phyloP scores from a whole-genome alignment of 30 jellyfish, hydroid and myxozoan species.

The Pseudorhiza aurosa region DNA sequence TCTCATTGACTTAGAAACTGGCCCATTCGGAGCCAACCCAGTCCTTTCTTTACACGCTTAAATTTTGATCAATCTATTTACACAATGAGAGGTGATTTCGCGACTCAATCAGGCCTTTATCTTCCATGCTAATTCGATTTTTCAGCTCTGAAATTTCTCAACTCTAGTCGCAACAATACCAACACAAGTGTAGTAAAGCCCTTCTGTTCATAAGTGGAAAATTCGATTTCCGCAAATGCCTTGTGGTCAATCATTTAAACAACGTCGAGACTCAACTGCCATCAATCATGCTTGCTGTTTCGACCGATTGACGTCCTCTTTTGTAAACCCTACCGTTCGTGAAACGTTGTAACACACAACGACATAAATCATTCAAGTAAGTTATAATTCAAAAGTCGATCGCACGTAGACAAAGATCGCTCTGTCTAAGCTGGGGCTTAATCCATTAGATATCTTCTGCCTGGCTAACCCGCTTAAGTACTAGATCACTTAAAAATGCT shows the following conservation, averaged over 20 bases:
- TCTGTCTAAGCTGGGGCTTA: too few species aligned
- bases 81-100: background rate
- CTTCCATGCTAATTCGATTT: background rate
- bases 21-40: too few species aligned
- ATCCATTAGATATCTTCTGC: too few species aligned
- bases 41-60: too few species aligned
- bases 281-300: background rate
- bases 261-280: background rate
- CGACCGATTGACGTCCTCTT: background rate
- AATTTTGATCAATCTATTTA: too few species aligned
- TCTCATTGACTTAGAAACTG: too few species aligned
- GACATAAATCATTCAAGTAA: background rate
- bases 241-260: background rate
- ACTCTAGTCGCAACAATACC: background rate
- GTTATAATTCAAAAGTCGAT: background rate
- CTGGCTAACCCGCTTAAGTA: too few species aligned
- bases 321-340: background rate
- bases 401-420: too few species aligned
- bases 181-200: background rate
- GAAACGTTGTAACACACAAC: background rate
- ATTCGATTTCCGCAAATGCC: conserved; percentile 6
- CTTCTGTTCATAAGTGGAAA: background rate
- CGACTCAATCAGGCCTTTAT: background rate
- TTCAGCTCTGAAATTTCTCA: background rate
- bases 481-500: too few species aligned